Conservation (phyloP, 1,140 invertebrate genomes). For the Trichonephila clavipes region DNA sequence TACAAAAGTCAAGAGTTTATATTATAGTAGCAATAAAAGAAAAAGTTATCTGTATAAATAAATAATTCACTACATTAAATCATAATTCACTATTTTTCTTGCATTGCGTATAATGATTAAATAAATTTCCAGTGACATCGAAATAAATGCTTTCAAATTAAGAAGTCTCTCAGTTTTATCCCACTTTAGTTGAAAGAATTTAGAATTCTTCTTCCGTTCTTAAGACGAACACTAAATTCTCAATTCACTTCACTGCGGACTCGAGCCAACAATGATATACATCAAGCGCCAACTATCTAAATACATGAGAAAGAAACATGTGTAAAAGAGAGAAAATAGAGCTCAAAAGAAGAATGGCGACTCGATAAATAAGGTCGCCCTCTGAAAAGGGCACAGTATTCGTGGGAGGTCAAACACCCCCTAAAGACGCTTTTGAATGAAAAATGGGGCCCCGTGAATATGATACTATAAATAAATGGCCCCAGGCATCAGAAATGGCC, state of each 20-base stretch:
- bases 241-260: not conserved
- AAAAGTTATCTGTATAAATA: too few species aligned
- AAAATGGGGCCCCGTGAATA: constrained; percentile 56
- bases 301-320: not conserved
- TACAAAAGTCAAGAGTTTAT: too few species aligned
- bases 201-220: not conserved
- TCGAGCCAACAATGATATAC: not conserved
- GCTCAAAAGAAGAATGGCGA: constrained; percentile 44
- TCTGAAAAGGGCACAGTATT: constrained; percentile 35
- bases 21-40: too few species aligned
- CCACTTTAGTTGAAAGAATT: not conserved
- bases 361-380: constrained; percentile 59
- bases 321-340: constrained; percentile 16
- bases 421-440: constrained; percentile 46
- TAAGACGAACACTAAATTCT: not conserved
- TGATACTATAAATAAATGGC: constrained; percentile 56
- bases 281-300: not conserved
- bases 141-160: too few species aligned
- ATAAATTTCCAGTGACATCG: too few species aligned
- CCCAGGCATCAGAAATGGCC: too few species aligned
- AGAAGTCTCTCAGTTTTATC: too few species aligned
- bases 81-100: too few species aligned
- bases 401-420: constrained; percentile 51
- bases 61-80: too few species aligned
- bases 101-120: too few species aligned